A percentile compares a stretch with the other conserved stretches of the same genome.
These are phyloP conservation scores for Apodemia zela DNA, from an alignment of 2,888 invertebrate species.

Conservation along the genomic window DNA sequence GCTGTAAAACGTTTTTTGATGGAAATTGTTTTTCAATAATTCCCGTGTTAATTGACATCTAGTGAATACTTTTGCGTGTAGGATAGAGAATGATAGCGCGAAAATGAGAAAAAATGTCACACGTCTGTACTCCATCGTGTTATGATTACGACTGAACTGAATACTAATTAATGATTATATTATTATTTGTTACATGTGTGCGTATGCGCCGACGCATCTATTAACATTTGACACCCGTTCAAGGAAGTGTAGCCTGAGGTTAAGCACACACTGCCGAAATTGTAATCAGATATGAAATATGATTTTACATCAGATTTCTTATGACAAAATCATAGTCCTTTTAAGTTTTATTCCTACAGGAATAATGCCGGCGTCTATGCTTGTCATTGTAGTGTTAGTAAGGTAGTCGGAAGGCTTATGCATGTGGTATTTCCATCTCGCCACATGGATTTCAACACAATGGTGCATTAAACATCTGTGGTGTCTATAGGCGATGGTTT, in stretches of 20 bases:
- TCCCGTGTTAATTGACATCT: constrained; percentile 86
- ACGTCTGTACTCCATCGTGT: constrained; percentile 54
- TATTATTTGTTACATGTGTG: constrained; percentile 29
- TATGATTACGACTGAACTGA: constrained; percentile 42
- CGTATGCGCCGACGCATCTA: constrained; percentile 51
- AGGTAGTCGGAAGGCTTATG: no score
- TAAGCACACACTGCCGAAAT: no score
- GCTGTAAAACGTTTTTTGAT: constrained; percentile 83
- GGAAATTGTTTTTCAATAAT: constrained; percentile 81
- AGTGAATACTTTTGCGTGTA: constrained; percentile 79
- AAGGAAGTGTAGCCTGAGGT: constrained; percentile 28
- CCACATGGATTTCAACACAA: no score
- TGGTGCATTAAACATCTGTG: no score
- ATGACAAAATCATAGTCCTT: no score
- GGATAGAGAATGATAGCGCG: constrained; percentile 42
- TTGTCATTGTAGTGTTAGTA: no score
- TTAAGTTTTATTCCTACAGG: no score
- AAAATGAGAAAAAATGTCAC: constrained; percentile 41
- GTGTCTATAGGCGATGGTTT: no score
- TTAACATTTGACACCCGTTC: constrained; percentile 31
- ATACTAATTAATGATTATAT: constrained; percentile 28
- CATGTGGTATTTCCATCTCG: no score
- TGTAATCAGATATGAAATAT: no score
- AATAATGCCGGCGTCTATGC: no score
- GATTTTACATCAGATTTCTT: no score